Percentiles rank a stretch among this genome's conserved stretches.
Conservation (phyloP, 2,113 vertebrate genomes). For the Neoarius graeffei region DNA sequence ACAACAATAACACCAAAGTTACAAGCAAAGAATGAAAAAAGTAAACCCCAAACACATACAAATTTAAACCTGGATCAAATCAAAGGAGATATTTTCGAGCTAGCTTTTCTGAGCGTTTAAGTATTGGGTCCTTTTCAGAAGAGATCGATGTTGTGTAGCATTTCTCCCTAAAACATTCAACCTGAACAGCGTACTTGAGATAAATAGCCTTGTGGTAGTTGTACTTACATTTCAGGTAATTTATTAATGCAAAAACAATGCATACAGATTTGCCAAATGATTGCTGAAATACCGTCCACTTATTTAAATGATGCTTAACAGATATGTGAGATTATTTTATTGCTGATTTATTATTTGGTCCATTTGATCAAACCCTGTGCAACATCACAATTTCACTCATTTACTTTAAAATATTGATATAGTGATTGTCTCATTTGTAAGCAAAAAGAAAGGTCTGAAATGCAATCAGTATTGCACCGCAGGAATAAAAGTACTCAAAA, state of each 20-base stretch:
- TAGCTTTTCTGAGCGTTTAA: not conserved
- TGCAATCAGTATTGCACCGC: conserved; percentile 33
- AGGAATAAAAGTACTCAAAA: conserved; percentile 23
- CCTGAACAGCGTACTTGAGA: not conserved
- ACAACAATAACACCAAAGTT: not conserved
- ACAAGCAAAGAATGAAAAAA: not conserved
- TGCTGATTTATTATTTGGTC: conserved; percentile 35
- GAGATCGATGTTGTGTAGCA: not conserved
- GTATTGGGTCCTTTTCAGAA: not conserved
- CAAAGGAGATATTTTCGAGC: not conserved
- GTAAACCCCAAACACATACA: not conserved
- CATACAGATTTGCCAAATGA: not conserved
- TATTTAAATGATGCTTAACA: not conserved
- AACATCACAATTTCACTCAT: not conserved
- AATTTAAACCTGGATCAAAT: not conserved
- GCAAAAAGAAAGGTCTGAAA: not conserved
- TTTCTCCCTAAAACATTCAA: not conserved
- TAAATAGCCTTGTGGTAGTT: not conserved
- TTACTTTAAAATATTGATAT: not conserved
- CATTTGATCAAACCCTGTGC: conserved; percentile 21
- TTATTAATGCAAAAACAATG: not conserved
- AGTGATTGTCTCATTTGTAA: conserved; percentile 24
- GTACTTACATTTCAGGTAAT: not conserved
- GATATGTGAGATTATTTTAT: conserved; percentile 8
- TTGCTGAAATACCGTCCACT: not conserved